A percentile compares a stretch with the other conserved stretches of the same genome.
Evolutionary conservation across 2,888 invertebrate species (phyloP).

Genomic region (Plebejus argus): DNA sequence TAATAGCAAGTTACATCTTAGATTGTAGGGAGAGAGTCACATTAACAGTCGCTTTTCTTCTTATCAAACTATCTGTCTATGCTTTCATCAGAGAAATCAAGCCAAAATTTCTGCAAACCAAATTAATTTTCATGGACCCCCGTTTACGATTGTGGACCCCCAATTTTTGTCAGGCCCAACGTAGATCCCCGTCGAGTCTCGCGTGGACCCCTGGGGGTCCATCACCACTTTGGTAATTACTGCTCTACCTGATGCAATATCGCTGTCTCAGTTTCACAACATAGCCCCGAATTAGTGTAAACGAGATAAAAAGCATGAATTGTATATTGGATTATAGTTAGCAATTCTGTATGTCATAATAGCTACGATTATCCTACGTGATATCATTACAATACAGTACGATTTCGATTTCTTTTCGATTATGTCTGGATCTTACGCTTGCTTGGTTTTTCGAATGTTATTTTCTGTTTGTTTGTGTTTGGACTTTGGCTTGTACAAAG

Average conservation of each 20-base stretch:
- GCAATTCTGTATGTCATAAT: conserved; percentile 80
- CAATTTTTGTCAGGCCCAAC: no score
- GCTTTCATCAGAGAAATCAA: no score
- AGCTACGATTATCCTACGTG: conserved; percentile 77
- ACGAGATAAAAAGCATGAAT: conserved; percentile 58
- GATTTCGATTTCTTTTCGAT: conserved; percentile 74
- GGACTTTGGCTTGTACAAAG: conserved; percentile 28
- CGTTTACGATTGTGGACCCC: no score
- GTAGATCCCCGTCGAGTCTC: no score
- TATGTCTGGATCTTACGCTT: conserved; percentile 68
- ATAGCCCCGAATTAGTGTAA: conserved; percentile 35
- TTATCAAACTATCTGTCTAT: no score
- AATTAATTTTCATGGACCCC: no score
- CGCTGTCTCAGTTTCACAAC: not conserved
- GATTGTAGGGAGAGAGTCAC: no score
- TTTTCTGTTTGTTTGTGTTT: conserved; percentile 45
- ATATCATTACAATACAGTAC: conserved; percentile 74
- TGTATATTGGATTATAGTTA: conserved; percentile 77
- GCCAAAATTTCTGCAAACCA: no score
- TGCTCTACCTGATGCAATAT: conserved; percentile 49
- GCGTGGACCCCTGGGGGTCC: no score
- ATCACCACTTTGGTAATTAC: no score
- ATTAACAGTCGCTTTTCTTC: no score
- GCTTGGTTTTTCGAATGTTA: conserved; percentile 55
- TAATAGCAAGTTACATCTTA: no score